Evolutionary conservation across 1,140 invertebrate genomes (phyloP).

Genomic region (Nomia melanderi): DNA sequence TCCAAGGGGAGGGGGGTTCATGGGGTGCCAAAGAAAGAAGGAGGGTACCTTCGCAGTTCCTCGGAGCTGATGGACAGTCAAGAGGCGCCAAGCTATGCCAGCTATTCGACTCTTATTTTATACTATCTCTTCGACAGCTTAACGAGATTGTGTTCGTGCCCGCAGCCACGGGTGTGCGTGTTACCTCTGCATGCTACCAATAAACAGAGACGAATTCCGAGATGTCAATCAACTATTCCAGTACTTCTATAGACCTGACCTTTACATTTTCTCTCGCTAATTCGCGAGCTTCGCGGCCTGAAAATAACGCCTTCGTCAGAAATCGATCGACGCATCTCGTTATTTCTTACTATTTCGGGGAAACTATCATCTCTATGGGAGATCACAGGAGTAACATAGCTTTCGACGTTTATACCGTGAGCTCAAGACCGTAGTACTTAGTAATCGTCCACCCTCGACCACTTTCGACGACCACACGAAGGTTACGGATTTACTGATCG

Average conservation of each 20-base stretch:
- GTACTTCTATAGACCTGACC: not conserved
- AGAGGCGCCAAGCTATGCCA: constrained; percentile 73
- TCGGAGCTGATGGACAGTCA: constrained; percentile 65
- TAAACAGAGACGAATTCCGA: constrained; percentile 62
- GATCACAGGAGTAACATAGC: constrained; percentile 11
- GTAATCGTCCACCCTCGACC: constrained; percentile 56
- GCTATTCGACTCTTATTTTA: constrained; percentile 73
- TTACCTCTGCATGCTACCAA: constrained; percentile 47
- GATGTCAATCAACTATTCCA: constrained; percentile 61
- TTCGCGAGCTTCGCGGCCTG: not conserved
- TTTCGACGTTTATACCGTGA: constrained; percentile 23
- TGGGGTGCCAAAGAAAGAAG: constrained; percentile 49
- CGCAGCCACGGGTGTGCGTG: constrained; percentile 28
- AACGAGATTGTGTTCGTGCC: constrained; percentile 26
- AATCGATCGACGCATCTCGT: not conserved
- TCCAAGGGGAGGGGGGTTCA: not conserved
- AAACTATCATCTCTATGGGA: constrained; percentile 20
- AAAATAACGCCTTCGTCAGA: not conserved
- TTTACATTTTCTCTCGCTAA: not conserved
- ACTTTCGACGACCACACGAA: constrained; percentile 38
- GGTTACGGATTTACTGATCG: constrained; percentile 53
- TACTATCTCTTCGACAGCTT: constrained; percentile 48
- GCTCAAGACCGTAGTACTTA: constrained; percentile 49
- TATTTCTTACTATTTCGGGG: not conserved
- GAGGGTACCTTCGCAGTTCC: constrained; percentile 61